phyloP scores from a whole-genome alignment of 2,888 invertebrate genomes.

The Ditula angustiorana region DNA sequence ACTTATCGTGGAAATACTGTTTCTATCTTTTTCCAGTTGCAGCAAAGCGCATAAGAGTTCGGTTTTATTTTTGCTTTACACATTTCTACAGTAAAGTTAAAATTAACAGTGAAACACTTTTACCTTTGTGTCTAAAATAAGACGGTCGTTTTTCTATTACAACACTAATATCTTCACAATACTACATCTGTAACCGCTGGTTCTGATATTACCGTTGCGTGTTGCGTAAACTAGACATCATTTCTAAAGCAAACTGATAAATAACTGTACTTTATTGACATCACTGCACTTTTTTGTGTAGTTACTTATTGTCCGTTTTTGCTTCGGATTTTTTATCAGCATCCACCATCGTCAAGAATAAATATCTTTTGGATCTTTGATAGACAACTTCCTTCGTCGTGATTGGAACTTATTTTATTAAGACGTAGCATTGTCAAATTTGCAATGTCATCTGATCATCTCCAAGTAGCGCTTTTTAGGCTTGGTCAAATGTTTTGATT shows the following conservation, averaged over 20 bases:
- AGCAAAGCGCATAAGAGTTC: too few species aligned
- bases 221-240: conserved; percentile 38
- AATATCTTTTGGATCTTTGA: conserved; percentile 9
- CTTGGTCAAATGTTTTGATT: neutral
- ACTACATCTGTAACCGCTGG: neutral
- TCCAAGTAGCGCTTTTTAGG: neutral
- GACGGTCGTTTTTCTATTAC: neutral
- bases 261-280: conserved; percentile 38
- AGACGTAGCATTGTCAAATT: neutral
- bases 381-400: conserved; percentile 16
- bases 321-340: conserved; percentile 18
- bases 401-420: neutral
- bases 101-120: too few species aligned
- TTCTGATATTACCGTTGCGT: conserved; percentile 31
- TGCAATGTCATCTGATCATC: conserved; percentile 27
- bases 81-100: too few species aligned
- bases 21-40: too few species aligned
- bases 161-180: neutral
- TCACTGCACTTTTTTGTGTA: conserved; percentile 22
- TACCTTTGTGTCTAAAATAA: too few species aligned
- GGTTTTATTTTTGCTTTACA: too few species aligned
- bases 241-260: conserved; percentile 36
- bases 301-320: conserved; percentile 37
- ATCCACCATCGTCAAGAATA: conserved; percentile 13
- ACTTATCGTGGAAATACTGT: too few species aligned